These are phyloP conservation scores for Empis livida DNA, from an alignment of 2,888 invertebrate genomes.

Conservation along the genomic window DNA sequence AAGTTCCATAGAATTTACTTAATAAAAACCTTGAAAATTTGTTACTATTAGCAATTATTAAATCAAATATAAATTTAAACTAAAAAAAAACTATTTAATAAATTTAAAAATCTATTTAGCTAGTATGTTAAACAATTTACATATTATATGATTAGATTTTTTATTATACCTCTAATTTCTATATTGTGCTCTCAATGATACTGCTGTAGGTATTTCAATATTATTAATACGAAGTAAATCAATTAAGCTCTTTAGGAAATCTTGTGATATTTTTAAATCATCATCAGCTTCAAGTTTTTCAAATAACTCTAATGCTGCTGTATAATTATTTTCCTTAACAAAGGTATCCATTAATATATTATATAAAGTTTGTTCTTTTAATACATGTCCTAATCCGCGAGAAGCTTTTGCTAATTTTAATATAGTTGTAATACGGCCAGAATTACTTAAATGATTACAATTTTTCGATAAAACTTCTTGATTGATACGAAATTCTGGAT, in stretches of 20 bases:
- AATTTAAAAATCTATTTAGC: too few relatives aligned
- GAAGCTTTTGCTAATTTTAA: constrained; percentile 27
- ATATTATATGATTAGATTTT: background rate
- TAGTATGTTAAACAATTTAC: background rate
- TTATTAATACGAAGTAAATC: constrained; percentile 29
- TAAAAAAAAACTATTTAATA: too few relatives aligned
- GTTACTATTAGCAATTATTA: too few relatives aligned
- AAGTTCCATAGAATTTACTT: too few relatives aligned
- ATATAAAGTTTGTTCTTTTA: constrained; percentile 30
- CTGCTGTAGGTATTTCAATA: constrained; percentile 28
- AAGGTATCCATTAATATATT: constrained; percentile 27
- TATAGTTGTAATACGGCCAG: constrained; percentile 24
- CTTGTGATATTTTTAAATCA: constrained; percentile 25
- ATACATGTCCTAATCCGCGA: constrained; percentile 24
- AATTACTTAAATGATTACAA: constrained; percentile 36
- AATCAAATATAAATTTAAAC: too few relatives aligned
- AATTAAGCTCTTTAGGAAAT: constrained; percentile 26
- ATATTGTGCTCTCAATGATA: constrained; percentile 29
- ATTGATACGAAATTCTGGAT: constrained; percentile 41
- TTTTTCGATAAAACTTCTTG: constrained; percentile 40
- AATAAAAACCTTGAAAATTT: too few relatives aligned
- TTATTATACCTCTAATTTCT: too few relatives aligned
- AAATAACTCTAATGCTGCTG: constrained; percentile 27
- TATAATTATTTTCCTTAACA: constrained; percentile 23
- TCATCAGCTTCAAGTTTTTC: constrained; percentile 27